Percentiles rank a stretch among this genome's conserved stretches.
Evolutionary conservation across 2,113 vertebrate genomes (phyloP).

Genomic region (Xyrauchen texanus): DNA sequence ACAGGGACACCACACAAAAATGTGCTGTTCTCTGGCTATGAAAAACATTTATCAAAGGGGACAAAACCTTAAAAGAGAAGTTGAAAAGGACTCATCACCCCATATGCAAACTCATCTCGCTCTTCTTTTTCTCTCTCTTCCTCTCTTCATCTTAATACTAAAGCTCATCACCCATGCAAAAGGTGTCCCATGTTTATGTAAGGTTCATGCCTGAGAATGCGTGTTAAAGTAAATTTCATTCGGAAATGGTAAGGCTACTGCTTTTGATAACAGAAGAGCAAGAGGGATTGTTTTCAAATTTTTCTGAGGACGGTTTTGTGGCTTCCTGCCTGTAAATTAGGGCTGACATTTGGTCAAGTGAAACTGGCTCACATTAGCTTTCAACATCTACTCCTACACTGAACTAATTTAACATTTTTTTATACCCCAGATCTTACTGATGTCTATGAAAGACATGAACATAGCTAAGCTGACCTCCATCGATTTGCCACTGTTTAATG

Average conservation of each 20-base stretch:
- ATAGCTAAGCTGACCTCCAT: slow-evolving; percentile 80
- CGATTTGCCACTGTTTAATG: slow-evolving; percentile 83
- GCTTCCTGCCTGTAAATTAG: slow-evolving; percentile 10
- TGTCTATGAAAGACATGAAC: slow-evolving; percentile 89
- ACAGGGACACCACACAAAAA: slow-evolving; percentile 60
- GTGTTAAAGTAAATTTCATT: slow-evolving; percentile 33
- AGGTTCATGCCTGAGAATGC: slow-evolving; percentile 12
- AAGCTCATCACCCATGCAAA: not conserved
- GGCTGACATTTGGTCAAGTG: slow-evolving; percentile 27
- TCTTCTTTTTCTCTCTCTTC: not conserved
- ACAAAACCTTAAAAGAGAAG: slow-evolving; percentile 66
- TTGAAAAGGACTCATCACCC: slow-evolving; percentile 57
- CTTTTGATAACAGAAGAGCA: slow-evolving; percentile 23
- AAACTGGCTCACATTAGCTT: slow-evolving; percentile 11
- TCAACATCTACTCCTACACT: not conserved
- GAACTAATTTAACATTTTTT: not conserved
- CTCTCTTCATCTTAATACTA: not conserved
- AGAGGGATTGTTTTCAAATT: slow-evolving; percentile 1
- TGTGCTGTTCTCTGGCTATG: slow-evolving; percentile 62
- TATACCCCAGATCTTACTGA: slow-evolving; percentile 77
- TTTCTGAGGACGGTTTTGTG: not conserved
- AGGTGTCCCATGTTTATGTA: slow-evolving; percentile 20
- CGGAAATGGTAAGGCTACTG: not conserved
- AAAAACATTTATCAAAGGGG: slow-evolving; percentile 71
- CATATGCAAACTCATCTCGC: slow-evolving; percentile 52